Evolutionary conservation across 2,113 vertebrate species (phyloP), one percentile per base, ranked within the genome.

Genomic region (Brachyhypopomus gauderio): DNA sequence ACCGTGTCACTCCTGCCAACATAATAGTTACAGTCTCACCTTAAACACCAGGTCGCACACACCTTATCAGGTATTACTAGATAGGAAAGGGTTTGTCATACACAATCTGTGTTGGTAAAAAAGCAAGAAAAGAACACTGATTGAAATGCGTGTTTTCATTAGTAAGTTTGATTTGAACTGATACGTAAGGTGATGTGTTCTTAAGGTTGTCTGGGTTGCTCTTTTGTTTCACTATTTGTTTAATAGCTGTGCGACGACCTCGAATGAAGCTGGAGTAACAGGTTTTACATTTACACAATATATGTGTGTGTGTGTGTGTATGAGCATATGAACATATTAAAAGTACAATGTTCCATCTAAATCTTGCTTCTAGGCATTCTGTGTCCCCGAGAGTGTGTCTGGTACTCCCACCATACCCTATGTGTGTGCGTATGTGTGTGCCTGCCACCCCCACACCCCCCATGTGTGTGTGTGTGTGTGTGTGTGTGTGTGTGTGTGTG

Each of bases 241-340:
- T 25, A 75, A 25, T 62, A n/a, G 56, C 14, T 27, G 63, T 22
- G 48, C 38, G 36, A 80, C 27, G 48, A 75, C 48, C 55, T 5
- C 73, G 76, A 64, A 9, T 19, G 52, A 75, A 80, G 30, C 64
- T 75, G 4, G 81, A 85, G 73, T 45, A 67, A 88, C 89, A 77
- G 89, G 90, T 91, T 87, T 83, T 71, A 75, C 70, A 34, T 41
- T 67, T n/a, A n/a, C n/a, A n/a, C n/a, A n/a, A 30, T 30, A 30
- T 30, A 30, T 30, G 3, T 30, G 30, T 30, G 30, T 30, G 3
- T 30, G 30, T 30, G 30, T 30, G 30, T 30, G 30, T 30, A 30
- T 52, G 45, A 52, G 12, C 0, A 52, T 48, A 52, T 52, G 9
- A 52, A 52, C 9, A 52, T 1, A 30, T 66, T 8, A 66, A 16